Conservation (phyloP, 2,888 invertebrate species). For the Hydraecia micacea region DNA sequence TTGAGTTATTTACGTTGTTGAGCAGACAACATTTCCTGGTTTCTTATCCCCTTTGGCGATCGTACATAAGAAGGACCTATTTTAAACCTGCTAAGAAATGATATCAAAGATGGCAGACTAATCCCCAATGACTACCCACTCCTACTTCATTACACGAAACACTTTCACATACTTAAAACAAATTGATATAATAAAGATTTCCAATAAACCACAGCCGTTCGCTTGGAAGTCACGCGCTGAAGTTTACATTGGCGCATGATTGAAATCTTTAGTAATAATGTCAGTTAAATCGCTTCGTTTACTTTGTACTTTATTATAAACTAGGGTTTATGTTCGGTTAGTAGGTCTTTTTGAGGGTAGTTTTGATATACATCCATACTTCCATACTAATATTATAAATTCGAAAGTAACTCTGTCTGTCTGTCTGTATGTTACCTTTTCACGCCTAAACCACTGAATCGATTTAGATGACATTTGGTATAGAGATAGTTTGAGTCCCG, state of each 20-base stretch:
- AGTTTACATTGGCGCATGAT: constrained; percentile 67
- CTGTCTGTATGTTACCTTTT: no score
- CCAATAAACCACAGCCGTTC: constrained; percentile 50
- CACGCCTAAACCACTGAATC: no score
- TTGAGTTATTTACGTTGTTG: no score
- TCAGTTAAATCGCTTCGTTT: constrained; percentile 35
- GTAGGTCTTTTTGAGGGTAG: not conserved
- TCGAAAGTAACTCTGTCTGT: no score
- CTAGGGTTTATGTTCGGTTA: not conserved
- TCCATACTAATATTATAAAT: no score
- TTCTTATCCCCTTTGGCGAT: no score
- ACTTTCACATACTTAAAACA: constrained; percentile 29
- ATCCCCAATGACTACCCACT: not conserved
- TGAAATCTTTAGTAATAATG: constrained; percentile 63
- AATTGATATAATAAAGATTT: constrained; percentile 57
- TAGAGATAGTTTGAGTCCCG: no score
- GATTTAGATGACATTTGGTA: no score
- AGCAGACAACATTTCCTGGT: no score
- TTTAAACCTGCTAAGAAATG: not conserved
- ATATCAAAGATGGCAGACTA: not conserved
- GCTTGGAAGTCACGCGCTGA: constrained; percentile 69
- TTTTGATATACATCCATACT: not conserved
- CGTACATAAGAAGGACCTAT: no score
- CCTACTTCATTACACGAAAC: constrained; percentile 2
- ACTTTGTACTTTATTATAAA: constrained; percentile 23